A percentile compares a stretch with the other conserved stretches of the same genome.
Conservation (phyloP, 2,888 invertebrate genomes). For the Folsomia candida region DNA sequence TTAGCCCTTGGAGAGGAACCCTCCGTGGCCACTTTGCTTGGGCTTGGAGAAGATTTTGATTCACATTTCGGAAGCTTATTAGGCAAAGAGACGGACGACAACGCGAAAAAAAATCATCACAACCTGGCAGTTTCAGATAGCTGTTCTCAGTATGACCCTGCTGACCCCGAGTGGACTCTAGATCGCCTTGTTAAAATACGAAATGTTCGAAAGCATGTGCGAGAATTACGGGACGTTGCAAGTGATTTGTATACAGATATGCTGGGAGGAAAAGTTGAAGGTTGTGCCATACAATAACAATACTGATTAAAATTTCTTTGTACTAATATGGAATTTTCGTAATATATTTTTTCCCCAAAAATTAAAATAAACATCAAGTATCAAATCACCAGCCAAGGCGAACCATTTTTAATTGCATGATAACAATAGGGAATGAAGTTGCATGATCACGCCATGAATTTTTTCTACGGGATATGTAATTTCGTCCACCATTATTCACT, state of each 20-base stretch:
- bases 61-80: constrained; percentile 26
- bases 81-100: not conserved
- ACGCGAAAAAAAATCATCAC: not conserved
- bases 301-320: not conserved
- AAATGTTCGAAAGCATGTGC: constrained; percentile 34
- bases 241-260: constrained; percentile 42
- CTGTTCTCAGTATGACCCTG: not conserved
- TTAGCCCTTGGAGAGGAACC: constrained; percentile 44
- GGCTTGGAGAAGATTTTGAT: constrained; percentile 37
- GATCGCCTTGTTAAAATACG: constrained; percentile 37
- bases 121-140: not conserved
- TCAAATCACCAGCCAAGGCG: no score
- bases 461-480: no score
- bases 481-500: no score
- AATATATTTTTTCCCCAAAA: no score
- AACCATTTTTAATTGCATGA: no score
- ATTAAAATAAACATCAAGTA: no score
- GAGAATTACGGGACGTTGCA: constrained; percentile 29
- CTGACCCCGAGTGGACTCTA: constrained; percentile 39
- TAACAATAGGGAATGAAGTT: no score
- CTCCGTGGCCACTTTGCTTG: constrained; percentile 39
- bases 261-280: constrained; percentile 33
- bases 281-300: constrained; percentile 21
- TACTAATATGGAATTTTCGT: no score
- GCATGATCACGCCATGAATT: no score